phyloP scores from a whole-genome alignment of 2,113 vertebrate genomes.

The Neoarius graeffei region DNA sequence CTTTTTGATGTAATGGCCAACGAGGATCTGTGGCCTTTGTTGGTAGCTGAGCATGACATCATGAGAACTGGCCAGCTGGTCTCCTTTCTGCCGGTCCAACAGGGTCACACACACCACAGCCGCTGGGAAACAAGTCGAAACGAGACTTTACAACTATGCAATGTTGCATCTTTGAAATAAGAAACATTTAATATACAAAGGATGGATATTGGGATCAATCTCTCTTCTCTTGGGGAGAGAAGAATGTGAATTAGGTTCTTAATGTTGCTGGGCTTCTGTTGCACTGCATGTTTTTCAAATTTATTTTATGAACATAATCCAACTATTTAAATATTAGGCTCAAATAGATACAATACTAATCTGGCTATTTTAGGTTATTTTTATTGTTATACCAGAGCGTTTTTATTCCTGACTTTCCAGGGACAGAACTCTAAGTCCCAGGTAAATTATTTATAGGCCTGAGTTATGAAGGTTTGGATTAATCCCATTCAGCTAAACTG shows the following conservation, averaged over 20 bases:
- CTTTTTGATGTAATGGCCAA: slow-evolving; percentile 87
- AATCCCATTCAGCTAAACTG: background rate
- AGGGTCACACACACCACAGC: slow-evolving; percentile 92
- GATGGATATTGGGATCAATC: background rate
- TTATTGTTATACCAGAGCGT: background rate
- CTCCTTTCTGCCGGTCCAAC: slow-evolving; percentile 85
- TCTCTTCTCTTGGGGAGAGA: no score
- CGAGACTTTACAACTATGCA: background rate
- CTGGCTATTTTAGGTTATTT: background rate
- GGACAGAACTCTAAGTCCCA: background rate
- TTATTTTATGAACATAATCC: background rate
- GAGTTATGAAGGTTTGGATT: background rate
- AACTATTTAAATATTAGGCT: background rate
- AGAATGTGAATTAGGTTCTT: no score
- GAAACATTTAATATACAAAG: background rate
- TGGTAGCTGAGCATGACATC: slow-evolving; percentile 82
- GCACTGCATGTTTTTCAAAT: background rate
- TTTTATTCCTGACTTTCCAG: background rate
- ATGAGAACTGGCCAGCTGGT: slow-evolving; percentile 84
- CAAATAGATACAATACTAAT: background rate
- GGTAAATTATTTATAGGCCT: background rate
- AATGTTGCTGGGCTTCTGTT: no score
- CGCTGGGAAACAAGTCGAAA: slow-evolving; percentile 64
- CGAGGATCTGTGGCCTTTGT: slow-evolving; percentile 82
- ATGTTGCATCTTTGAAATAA: background rate